Evolutionary conservation across 2,888 invertebrate genomes (phyloP).

Genomic region (Tachina lurida): DNA sequence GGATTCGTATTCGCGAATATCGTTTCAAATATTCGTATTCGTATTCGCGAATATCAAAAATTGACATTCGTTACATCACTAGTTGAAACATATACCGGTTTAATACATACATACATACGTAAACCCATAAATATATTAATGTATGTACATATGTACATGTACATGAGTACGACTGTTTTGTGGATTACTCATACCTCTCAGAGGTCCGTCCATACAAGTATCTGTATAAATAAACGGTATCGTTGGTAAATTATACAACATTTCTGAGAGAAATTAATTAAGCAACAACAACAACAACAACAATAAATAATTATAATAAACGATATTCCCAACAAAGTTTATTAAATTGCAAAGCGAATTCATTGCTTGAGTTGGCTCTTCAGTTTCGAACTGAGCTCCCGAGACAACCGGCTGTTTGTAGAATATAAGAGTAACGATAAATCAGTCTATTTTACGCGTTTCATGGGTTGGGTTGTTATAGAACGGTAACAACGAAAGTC

Average conservation of each 20-base stretch:
- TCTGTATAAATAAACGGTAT: conserved; percentile 52
- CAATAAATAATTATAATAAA: conserved; percentile 10
- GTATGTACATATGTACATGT: background rate
- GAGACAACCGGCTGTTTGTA: conserved; percentile 19
- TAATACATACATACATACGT: conserved; percentile 3
- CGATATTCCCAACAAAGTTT: conserved; percentile 54
- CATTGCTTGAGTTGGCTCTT: conserved; percentile 32
- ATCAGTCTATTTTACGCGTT: conserved; percentile 52
- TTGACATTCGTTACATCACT: too few relatives aligned
- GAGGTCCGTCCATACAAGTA: background rate
- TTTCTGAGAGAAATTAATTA: conserved; percentile 47
- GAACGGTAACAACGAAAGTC: conserved; percentile 7
- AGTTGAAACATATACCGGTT: conserved; percentile 51
- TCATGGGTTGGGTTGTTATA: conserved; percentile 55
- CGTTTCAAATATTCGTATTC: too few relatives aligned
- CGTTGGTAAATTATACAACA: conserved; percentile 44
- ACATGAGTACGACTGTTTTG: conserved; percentile 6
- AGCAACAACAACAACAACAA: conserved; percentile 8
- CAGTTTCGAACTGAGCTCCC: conserved; percentile 1
- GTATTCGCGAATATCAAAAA: too few relatives aligned
- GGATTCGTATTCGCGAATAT: too few relatives aligned
- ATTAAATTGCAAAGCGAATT: conserved; percentile 39
- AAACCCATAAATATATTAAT: background rate
- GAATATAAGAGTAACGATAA: conserved; percentile 35
- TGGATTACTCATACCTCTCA: conserved; percentile 56